phyloP scores from a whole-genome alignment of 2,888 invertebrate species.

The Dione juno region DNA sequence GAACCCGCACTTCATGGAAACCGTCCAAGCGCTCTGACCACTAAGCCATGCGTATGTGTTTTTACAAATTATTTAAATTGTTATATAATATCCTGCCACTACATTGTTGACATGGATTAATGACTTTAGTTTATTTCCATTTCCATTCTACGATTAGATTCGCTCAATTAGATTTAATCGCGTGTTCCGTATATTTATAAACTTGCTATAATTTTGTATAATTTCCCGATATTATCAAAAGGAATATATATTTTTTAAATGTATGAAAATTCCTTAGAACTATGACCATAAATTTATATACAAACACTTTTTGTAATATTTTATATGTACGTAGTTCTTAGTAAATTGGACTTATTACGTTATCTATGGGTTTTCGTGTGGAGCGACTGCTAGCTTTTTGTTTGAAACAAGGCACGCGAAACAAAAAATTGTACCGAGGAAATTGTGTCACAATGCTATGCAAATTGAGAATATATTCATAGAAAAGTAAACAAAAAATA shows the following conservation, averaged over 20 bases:
- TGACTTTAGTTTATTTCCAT: neutral
- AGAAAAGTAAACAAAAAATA: too few relatives aligned
- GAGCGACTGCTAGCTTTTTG: slow-evolving; percentile 20
- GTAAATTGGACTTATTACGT: slow-evolving; percentile 19
- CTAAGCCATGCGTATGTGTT: too few relatives aligned
- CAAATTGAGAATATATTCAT: slow-evolving; percentile 26
- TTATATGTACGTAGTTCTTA: neutral
- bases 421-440: slow-evolving; percentile 35
- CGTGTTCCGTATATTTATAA: neutral
- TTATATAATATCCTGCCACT: too few relatives aligned
- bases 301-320: neutral
- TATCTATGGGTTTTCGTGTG: slow-evolving; percentile 17
- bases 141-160: neutral
- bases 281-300: neutral
- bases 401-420: slow-evolving; percentile 35
- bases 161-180: neutral
- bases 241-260: neutral
- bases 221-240: neutral
- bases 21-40: too few relatives aligned
- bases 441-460: slow-evolving; percentile 40
- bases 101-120: slow-evolving; percentile 10
- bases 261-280: neutral
- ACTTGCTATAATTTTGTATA: neutral
- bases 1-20: too few relatives aligned
- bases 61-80: too few relatives aligned